These are phyloP conservation scores for Chrysaora quinquecirrha DNA, from an alignment of 30 jellyfish, hydroid and myxozoan species.

Conservation along the genomic window DNA sequence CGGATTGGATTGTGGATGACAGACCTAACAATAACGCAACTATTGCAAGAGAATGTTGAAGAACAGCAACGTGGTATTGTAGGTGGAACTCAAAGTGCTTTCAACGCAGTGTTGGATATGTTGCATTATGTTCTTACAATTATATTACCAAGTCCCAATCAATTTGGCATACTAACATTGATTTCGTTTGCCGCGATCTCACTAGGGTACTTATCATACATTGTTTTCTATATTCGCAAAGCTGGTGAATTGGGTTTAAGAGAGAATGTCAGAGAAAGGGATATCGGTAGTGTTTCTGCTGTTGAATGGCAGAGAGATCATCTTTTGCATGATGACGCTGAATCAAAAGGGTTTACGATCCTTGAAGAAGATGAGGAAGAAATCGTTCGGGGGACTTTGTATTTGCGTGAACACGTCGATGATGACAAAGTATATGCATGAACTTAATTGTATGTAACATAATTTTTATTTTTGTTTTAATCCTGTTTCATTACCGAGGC, in stretches of 20 bases:
- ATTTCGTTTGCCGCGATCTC: constrained; percentile 88
- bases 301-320: constrained; percentile 40
- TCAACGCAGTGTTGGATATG: constrained; percentile 89
- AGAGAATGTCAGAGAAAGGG: constrained; percentile 58
- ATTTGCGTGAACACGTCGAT: not conserved
- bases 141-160: constrained; percentile 74
- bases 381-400: constrained; percentile 31
- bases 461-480: too few species aligned
- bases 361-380: constrained; percentile 68
- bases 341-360: constrained; percentile 26
- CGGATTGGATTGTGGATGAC: constrained; percentile 98
- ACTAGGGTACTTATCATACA: constrained; percentile 58
- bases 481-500: not conserved
- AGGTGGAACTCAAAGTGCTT: constrained; percentile 95
- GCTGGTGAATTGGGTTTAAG: constrained; percentile 13
- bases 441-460: not conserved
- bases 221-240: constrained; percentile 51
- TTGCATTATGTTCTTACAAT: constrained; percentile 86
- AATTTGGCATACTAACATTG: constrained; percentile 79
- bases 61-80: constrained; percentile 93
- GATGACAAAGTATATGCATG: not conserved
- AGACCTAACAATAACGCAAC: constrained; percentile 97
- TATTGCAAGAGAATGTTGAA: constrained; percentile 90
- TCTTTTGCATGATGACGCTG: constrained; percentile 20
- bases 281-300: constrained; percentile 52